These are phyloP conservation scores for Tachycineta bicolor DNA, from an alignment of 2,113 vertebrate species.

Conservation along the genomic window DNA sequence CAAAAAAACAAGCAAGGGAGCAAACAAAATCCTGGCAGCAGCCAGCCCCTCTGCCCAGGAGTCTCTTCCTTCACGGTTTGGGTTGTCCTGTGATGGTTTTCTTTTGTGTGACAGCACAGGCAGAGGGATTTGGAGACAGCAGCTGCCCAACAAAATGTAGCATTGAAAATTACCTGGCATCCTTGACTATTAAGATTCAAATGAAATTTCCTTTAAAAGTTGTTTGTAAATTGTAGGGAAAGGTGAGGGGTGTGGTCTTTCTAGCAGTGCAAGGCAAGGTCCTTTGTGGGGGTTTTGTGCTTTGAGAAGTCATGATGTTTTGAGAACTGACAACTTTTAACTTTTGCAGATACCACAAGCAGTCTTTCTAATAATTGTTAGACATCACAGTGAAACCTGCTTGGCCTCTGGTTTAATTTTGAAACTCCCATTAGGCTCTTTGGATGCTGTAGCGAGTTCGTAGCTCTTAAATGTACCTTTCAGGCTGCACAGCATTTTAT, in stretches of 20 bases:
- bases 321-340: not conserved
- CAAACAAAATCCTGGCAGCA: not conserved
- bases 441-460: not conserved
- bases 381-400: not conserved
- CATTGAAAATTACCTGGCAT: not conserved
- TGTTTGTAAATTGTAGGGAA: not conserved
- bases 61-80: not conserved
- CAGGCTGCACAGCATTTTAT: not conserved
- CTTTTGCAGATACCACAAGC: not conserved
- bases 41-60: not conserved
- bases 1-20: too few species aligned
- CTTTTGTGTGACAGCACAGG: not conserved
- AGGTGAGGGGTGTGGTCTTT: not conserved
- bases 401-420: slow-evolving; percentile 2
- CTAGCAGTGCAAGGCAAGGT: not conserved
- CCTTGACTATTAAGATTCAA: not conserved
- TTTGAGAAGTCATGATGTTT: not conserved
- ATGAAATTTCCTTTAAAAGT: not conserved
- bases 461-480: slow-evolving; percentile 50
- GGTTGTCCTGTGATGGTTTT: not conserved
- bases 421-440: not conserved
- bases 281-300: not conserved
- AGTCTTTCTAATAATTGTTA: not conserved
- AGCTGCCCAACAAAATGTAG: not conserved
- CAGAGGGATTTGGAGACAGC: not conserved